Evolutionary conservation across 2,888 invertebrate species (phyloP).

Genomic region (Pegoplata infirma): DNA sequence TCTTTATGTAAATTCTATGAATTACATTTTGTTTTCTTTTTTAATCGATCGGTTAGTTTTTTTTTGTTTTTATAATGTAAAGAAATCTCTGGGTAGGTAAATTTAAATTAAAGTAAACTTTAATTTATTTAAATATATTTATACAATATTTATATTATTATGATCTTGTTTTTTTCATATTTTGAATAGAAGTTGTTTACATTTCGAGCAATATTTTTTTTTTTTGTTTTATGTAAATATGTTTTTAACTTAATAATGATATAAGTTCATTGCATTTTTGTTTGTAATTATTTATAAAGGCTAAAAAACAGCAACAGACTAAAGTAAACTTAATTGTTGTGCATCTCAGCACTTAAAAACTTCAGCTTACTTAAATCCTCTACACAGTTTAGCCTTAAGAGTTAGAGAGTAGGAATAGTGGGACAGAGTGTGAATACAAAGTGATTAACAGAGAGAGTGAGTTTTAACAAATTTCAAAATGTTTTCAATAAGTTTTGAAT

Average conservation of each 20-base stretch:
- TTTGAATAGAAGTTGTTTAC: constrained; percentile 35
- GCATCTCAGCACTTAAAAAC: not conserved
- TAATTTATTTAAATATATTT: constrained; percentile 50
- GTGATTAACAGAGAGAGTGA: constrained; percentile 2
- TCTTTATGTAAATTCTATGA: constrained; percentile 57
- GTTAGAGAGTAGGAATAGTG: not conserved
- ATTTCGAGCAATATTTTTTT: constrained; percentile 52
- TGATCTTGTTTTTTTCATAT: constrained; percentile 31
- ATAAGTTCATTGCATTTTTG: constrained; percentile 43
- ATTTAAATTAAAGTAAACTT: constrained; percentile 40
- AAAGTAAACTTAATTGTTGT: not conserved
- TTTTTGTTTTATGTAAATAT: constrained; percentile 44
- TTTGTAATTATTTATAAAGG: constrained; percentile 1
- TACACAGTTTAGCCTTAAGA: not conserved
- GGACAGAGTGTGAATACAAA: not conserved
- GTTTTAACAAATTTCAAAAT: not conserved
- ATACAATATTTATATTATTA: constrained; percentile 60
- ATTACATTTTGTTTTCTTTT: constrained; percentile 32
- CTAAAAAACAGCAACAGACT: not conserved
- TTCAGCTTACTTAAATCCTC: not conserved
- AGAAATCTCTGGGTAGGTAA: constrained; percentile 37
- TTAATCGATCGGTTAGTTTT: constrained; percentile 34
- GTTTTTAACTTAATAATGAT: constrained; percentile 44
- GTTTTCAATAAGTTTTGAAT: not conserved
- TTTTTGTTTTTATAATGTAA: constrained; percentile 9